Evolutionary conservation across 1,140 invertebrate genomes (phyloP), one percentile per base, ranked within the genome.

Genomic region (Trichonephila clavata): DNA sequence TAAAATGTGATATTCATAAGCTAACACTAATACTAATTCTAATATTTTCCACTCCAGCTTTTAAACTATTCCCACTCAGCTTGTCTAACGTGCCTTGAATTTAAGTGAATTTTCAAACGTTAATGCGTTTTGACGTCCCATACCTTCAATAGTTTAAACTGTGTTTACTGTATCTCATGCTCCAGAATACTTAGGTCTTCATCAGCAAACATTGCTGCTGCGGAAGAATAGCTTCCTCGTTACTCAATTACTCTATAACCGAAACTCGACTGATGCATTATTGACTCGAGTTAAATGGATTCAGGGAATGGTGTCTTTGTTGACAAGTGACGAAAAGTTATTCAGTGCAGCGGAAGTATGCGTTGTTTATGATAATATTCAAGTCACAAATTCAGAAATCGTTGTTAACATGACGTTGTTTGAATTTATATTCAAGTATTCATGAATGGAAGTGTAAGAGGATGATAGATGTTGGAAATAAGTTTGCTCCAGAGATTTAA

Each of bases 81-180:
- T 32, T 43, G 20, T 4, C 32, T 39, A 81, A 81, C 77, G 39
- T 39, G 39, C 77, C 77, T 27, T 21, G 77, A 81, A 81, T 81
- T 81, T 50, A 60, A 86, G 83, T 24, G 83, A 60, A 86, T 60
- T 86, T 86, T 86, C 43, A 86, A 86, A 86, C 43, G 43, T 60
- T 86, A 86, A 86, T 86, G 83, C 50, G 21, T 86, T 86, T 60
- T 57, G 43, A 43, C 83, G 21, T 57, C 21, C 24, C 63, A 21
- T 68, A 68, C 24, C n/a, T 60, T 60, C 83, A 86, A 86, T 86
- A 60, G 83, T 86, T 86, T 86, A 86, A 86, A 86, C 83, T 86
- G 83, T 86, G 83, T 86, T 86, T 86, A 86, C 83, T 68, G 63
- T 68, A 68, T 68, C 63, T 68, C 21, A 68, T 68, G 63, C 63